These are phyloP conservation scores for Camelus bactrianus DNA, from an alignment of 2,113 vertebrate species.

Conservation along the genomic window DNA sequence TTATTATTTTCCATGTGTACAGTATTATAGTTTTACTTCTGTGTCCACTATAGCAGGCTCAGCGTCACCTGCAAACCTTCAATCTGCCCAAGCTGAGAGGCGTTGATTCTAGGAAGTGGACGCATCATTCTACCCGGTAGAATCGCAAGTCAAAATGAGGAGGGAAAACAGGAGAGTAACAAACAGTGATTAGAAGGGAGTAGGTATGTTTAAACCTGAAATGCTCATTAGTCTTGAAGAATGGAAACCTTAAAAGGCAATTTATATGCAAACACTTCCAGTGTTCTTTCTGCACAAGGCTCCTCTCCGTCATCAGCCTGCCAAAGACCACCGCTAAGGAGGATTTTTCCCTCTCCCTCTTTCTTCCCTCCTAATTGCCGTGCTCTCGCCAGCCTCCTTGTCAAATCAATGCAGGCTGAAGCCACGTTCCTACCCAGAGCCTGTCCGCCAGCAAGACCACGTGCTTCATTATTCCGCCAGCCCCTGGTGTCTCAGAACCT, in stretches of 20 bases:
- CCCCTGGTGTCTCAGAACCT: neutral
- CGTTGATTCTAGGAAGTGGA: neutral
- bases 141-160: neutral
- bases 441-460: neutral
- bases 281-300: neutral
- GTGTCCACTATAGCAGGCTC: neutral
- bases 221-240: conserved; percentile 62
- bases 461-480: neutral
- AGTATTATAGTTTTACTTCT: neutral
- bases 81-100: neutral
- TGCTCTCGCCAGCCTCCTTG: neutral
- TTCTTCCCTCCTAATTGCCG: conserved; percentile 43
- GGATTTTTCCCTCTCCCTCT: neutral
- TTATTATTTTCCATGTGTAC: neutral
- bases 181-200: conserved; percentile 57
- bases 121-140: neutral
- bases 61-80: neutral
- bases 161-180: neutral
- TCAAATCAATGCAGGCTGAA: neutral
- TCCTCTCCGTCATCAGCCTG: neutral
- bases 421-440: neutral
- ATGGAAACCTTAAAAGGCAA: conserved; percentile 40
- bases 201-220: conserved; percentile 48
- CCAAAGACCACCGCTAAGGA: neutral
- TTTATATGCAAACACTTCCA: conserved; percentile 61